Conservation (phyloP, 2,888 invertebrate species). For the Tinea semifulvella region DNA sequence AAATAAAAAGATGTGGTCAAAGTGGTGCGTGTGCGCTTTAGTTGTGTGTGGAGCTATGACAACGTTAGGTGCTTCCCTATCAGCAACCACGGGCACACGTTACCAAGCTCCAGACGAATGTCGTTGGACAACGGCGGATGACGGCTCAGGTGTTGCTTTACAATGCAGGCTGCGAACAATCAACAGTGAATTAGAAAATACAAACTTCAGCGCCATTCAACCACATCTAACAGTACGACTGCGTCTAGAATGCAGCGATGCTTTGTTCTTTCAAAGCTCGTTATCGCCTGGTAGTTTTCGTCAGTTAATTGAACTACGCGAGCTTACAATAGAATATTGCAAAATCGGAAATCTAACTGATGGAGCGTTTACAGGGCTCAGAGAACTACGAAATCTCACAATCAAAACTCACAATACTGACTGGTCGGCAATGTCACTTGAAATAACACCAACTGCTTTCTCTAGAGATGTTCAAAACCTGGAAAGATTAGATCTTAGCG, state of each 20-base stretch:
- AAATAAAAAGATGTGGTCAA: conserved; percentile 45
- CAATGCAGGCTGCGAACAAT: conserved; percentile 79
- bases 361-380: conserved; percentile 82
- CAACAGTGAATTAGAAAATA: conserved; percentile 83
- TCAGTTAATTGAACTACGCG: conserved; percentile 77
- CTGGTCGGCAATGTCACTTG: conserved; percentile 83
- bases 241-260: conserved; percentile 81
- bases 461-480: conserved; percentile 76
- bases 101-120: conserved; percentile 86
- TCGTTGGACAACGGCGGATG: conserved; percentile 78
- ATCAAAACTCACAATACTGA: conserved; percentile 85
- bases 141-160: conserved; percentile 73
- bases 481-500: conserved; percentile 78
- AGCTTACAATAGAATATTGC: conserved; percentile 83
- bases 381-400: conserved; percentile 80
- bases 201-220: conserved; percentile 85
- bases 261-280: conserved; percentile 82
- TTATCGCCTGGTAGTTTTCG: conserved; percentile 80
- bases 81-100: conserved; percentile 64
- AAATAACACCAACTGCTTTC: conserved; percentile 78
- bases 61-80: conserved; percentile 54
- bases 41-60: conserved; percentile 50
- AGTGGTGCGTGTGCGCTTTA: conserved; percentile 48
- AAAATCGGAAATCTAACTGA: conserved; percentile 84
- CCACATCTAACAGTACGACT: conserved; percentile 81